Conservation (phyloP, 1,140 invertebrate species). For the Notospermus geniculatus region DNA sequence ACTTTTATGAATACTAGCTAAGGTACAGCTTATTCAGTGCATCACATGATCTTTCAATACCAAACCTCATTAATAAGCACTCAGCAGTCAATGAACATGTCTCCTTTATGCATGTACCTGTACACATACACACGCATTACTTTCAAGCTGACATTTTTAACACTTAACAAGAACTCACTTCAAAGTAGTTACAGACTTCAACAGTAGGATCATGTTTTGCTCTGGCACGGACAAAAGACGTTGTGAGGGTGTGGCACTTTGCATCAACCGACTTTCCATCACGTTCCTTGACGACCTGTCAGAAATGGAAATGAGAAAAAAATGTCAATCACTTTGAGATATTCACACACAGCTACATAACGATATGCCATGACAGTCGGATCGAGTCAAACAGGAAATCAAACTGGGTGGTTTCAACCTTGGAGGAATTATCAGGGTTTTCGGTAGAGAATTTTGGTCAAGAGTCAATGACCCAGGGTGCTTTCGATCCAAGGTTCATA, state of each 20-base stretch:
- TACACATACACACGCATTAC: no score
- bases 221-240: constrained; percentile 84
- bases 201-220: constrained; percentile 60
- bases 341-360: no score
- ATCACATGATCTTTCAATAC: no score
- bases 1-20: no score
- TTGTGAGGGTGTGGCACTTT: constrained; percentile 92
- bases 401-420: not conserved
- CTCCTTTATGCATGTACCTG: no score
- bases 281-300: constrained; percentile 84
- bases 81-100: no score
- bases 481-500: no score
- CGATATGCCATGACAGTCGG: not conserved
- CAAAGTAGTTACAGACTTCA: constrained; percentile 86
- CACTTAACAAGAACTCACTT: constrained; percentile 54
- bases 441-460: no score
- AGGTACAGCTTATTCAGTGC: no score
- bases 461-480: no score
- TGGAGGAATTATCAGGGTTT: not conserved
- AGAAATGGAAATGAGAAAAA: constrained; percentile 12
- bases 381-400: not conserved
- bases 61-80: no score
- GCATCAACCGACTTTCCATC: constrained; percentile 97
- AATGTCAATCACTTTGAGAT: not conserved
- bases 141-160: no score